Conservation (phyloP, 2,113 vertebrate genomes). For the Platycercus adscitus region DNA sequence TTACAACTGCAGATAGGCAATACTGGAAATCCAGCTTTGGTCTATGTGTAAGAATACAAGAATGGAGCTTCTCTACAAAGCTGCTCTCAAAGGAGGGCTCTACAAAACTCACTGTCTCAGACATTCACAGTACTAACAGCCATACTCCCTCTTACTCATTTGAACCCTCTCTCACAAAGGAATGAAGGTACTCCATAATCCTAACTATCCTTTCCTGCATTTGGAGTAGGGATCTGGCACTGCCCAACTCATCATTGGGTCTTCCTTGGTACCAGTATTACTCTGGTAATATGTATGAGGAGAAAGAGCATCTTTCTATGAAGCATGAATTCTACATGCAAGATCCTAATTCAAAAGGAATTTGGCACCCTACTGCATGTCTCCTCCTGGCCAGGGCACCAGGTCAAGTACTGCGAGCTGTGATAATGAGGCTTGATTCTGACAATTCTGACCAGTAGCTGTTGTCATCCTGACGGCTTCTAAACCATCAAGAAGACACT, state of each 20-base stretch:
- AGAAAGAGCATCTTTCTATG: not conserved
- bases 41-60: not conserved
- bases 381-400: slow-evolving; percentile 59
- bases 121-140: not conserved
- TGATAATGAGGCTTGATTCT: slow-evolving; percentile 54
- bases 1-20: not conserved
- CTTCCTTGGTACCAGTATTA: not conserved
- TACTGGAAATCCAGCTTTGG: not conserved
- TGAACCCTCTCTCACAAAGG: not conserved
- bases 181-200: not conserved
- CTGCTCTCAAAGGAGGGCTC: not conserved
- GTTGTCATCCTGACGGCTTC: slow-evolving; percentile 56
- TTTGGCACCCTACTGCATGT: slow-evolving; percentile 45
- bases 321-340: not conserved
- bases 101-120: not conserved
- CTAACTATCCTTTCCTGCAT: not conserved
- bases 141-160: not conserved
- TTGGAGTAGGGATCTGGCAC: not conserved
- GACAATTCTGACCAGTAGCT: slow-evolving; percentile 62
- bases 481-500: slow-evolving; percentile 52
- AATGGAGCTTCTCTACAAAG: not conserved
- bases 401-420: slow-evolving; percentile 65
- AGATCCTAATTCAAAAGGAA: slow-evolving; percentile 46
- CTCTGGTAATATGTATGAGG: not conserved
- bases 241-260: not conserved